Evolutionary conservation across 2,113 vertebrate genomes (phyloP).

Genomic region (Nibea coibor): DNA sequence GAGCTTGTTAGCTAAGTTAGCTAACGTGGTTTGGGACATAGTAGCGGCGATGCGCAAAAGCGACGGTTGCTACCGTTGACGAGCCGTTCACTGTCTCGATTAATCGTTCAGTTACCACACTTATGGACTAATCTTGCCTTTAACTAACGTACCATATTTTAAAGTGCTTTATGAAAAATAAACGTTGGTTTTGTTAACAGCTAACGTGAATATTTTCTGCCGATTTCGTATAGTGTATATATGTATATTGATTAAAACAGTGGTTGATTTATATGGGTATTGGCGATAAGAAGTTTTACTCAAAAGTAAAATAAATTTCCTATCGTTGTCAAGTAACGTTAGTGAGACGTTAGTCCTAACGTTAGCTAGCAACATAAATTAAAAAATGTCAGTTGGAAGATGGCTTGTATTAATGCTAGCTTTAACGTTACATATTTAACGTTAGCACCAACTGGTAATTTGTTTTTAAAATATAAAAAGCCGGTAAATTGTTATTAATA

Average conservation of each 20-base stretch:
- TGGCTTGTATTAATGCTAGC: not conserved
- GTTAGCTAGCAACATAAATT: not conserved
- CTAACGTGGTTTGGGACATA: conserved; percentile 36
- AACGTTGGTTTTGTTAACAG: not conserved
- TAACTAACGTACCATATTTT: not conserved
- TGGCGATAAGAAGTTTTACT: not conserved
- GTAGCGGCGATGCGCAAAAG: conserved; percentile 36
- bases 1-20: conserved; percentile 47
- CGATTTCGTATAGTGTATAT: not conserved
- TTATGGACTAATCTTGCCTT: not conserved
- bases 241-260: too few relatives aligned
- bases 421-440: not conserved
- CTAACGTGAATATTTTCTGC: not conserved
- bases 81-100: not conserved
- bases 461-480: too few relatives aligned
- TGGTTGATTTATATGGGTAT: not conserved
- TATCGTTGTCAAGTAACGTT: not conserved
- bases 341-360: not conserved
- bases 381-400: conserved; percentile 29
- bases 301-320: not conserved
- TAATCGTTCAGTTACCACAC: not conserved
- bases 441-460: not conserved
- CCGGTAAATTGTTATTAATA: not conserved
- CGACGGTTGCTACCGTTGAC: conserved; percentile 15
- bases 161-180: not conserved